These are phyloP conservation scores for Luidia sarsii DNA, from an alignment of 53 echinoderm and acorn worm species.

Conservation along the genomic window DNA sequence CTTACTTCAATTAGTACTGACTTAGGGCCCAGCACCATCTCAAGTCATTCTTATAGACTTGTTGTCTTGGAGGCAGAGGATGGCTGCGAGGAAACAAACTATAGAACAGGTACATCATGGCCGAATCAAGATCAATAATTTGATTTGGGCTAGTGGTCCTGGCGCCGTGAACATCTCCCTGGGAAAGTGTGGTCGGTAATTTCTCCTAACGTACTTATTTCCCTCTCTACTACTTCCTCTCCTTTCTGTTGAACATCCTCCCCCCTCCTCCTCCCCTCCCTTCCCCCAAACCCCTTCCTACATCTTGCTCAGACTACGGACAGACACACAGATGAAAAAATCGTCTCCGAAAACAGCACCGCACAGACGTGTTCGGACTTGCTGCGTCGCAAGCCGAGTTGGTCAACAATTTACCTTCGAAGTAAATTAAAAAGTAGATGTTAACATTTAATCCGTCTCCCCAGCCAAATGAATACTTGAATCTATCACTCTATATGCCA, in stretches of 20 bases:
- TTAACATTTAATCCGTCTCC: no score
- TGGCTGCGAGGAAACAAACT: constrained; percentile 19
- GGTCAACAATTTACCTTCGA: no score
- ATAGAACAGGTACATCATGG: constrained; percentile 6
- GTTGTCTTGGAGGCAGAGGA: not conserved
- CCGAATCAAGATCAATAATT: constrained; percentile 47
- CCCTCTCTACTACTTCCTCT: not conserved
- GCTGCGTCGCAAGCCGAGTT: no score
- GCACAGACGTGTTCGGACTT: no score
- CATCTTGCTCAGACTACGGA: no score
- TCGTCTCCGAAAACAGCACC: no score
- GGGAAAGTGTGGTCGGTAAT: not conserved
- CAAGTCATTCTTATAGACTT: constrained; percentile 5
- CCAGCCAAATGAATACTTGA: no score
- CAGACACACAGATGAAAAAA: no score
- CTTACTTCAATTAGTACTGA: constrained; percentile 32
- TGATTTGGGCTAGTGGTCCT: constrained; percentile 11
- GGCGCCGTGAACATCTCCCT: constrained; percentile 18
- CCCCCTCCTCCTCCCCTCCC: no score
- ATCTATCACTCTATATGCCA: no score
- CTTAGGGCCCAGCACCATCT: constrained; percentile 7
- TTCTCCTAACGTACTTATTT: constrained; percentile 10
- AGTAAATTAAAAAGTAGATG: no score
- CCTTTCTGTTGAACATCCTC: not conserved
- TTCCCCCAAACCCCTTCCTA: no score